Evolutionary conservation across 2,888 invertebrate species (phyloP).

Genomic region (Hyalella azteca): DNA sequence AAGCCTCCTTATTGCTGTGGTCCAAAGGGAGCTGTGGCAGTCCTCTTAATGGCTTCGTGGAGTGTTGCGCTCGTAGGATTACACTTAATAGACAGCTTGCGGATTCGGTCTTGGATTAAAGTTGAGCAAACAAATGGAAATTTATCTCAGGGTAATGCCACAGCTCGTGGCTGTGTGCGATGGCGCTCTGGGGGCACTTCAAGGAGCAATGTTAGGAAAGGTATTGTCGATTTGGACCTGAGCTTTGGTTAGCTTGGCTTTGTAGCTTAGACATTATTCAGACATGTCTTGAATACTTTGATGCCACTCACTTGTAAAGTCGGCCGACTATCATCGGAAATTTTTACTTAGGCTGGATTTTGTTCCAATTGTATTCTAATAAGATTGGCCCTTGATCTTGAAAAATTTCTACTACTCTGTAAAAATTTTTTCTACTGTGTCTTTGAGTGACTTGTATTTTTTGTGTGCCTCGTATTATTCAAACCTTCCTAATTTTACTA

Average conservation of each 20-base stretch:
- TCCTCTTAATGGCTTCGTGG: slow-evolving; percentile 9
- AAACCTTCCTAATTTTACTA: too few relatives aligned
- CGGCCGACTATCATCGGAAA: too few relatives aligned
- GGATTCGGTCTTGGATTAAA: slow-evolving; percentile 20
- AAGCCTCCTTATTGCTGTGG: background rate
- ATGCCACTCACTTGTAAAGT: too few relatives aligned
- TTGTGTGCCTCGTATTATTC: too few relatives aligned
- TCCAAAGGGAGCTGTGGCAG: background rate
- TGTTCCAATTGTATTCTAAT: too few relatives aligned
- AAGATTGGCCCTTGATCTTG: too few relatives aligned
- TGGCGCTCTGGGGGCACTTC: background rate
- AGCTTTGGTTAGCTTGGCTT: background rate
- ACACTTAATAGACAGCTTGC: slow-evolving; percentile 28
- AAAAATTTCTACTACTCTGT: too few relatives aligned
- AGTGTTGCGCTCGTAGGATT: slow-evolving; percentile 15
- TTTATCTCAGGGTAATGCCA: background rate
- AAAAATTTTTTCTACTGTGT: too few relatives aligned
- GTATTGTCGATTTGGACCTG: background rate
- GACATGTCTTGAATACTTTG: too few relatives aligned
- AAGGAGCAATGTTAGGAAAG: background rate
- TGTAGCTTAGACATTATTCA: too few relatives aligned
- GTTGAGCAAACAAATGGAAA: slow-evolving; percentile 33
- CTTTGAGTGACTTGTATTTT: too few relatives aligned
- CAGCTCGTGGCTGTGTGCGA: background rate
- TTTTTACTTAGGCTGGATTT: too few relatives aligned